Conservation (phyloP, 2,797 vertebrate genomes). For the Thunnus albacares region DNA sequence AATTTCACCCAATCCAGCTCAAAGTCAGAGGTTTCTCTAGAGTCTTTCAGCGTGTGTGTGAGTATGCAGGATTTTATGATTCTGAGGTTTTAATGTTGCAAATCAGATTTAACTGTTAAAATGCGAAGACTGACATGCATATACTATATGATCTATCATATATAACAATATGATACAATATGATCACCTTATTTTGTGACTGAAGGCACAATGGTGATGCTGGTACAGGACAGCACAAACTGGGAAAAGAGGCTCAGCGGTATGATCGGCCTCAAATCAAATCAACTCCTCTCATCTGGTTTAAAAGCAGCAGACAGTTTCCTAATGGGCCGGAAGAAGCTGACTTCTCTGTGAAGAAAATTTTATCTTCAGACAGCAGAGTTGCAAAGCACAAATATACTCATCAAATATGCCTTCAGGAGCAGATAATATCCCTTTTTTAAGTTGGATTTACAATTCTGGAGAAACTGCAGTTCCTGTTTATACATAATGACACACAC, state of each 20-base stretch:
- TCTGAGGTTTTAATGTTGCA: not conserved
- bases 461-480: constrained; percentile 7
- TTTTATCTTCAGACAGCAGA: constrained; percentile 13
- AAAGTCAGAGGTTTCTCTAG: not conserved
- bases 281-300: constrained; percentile 27
- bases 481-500: not conserved
- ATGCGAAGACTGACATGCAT: not conserved
- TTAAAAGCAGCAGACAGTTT: constrained; percentile 38
- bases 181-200: not conserved
- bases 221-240: not conserved
- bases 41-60: not conserved
- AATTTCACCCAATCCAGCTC: not conserved
- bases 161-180: no score
- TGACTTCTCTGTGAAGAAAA: constrained; percentile 18
- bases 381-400: constrained; percentile 17
- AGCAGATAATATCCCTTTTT: constrained; percentile 17
- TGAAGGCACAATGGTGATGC: not conserved
- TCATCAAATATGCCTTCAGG: constrained; percentile 25
- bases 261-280: constrained; percentile 40
- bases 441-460: constrained; percentile 26
- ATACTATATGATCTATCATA: no score
- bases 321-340: constrained; percentile 36
- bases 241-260: constrained; percentile 10
- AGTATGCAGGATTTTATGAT: not conserved
- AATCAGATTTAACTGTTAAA: not conserved